Evolutionary conservation across 2,113 vertebrate species (phyloP), one percentile per base, ranked within the genome.

Genomic region (Bungarus multicinctus): DNA sequence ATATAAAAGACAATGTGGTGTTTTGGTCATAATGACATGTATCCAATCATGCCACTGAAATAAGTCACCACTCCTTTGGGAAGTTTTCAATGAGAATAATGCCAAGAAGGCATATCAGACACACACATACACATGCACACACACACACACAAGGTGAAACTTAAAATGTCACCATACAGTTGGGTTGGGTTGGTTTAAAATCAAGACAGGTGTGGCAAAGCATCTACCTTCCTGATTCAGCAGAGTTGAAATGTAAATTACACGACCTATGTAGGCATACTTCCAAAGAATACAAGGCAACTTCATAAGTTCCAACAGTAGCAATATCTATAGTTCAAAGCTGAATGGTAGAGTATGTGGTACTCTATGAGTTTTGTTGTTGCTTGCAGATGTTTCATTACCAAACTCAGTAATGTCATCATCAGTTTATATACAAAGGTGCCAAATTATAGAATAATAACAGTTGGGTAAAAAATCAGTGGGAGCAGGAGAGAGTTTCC

Each of bases 71-170:
- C 8, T 91, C 23, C 39, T 18, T 86, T 57, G 1, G 81, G 55
- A 7, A 20, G 52, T 10, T 45, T 64, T 12, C n/a, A 85, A 85
- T 45, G 45, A 54, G 43, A 52, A 30, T 22, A n/a, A 54, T 18
- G 50, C 27, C 90, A 54, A 20, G 52, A 47, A 58, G 0, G 1
- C 87, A 53, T 74, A 57, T 87, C 60, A 20, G n/a, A 5, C 43
- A 23, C 0, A 0, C 27, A n/a, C 30, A 69, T 6, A 47, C 47
- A 47, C 30, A 69, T 6, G 7, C 47, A 47, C 7, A 50, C 47
- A 47, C 47, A 47, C 47, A 47, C 50, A 52, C 54, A 0, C 69
- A 47, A 34, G 64, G 64, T 34, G 43, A 47, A 30, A 0, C 0
- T 0, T 0, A 57, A 53, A n/a, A 85, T 30, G 34, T 54, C 81